These are phyloP conservation scores for Strix aluco DNA, from an alignment of 2,113 vertebrate species.

Conservation along the genomic window DNA sequence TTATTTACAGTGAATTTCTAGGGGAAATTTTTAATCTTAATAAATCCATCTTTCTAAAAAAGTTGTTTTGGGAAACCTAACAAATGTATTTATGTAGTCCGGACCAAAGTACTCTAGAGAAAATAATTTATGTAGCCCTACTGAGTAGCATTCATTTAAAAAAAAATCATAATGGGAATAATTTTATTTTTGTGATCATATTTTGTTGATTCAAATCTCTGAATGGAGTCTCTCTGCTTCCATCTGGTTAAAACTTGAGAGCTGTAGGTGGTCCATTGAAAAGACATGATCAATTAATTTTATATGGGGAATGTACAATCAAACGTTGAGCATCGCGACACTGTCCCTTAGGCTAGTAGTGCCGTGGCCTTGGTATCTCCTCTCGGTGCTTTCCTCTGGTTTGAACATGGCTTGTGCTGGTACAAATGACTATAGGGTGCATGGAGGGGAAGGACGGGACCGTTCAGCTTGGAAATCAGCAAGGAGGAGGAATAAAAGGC, in stretches of 20 bases:
- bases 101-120: neutral
- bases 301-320: accelerated
- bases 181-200: neutral
- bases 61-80: neutral
- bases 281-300: neutral
- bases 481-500: neutral
- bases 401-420: neutral
- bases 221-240: neutral
- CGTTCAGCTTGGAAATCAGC: neutral
- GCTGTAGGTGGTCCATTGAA: neutral
- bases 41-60: neutral
- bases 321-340: accelerated
- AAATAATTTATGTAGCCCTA: neutral
- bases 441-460: neutral
- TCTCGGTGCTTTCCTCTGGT: neutral
- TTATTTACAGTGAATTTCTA: conserved; percentile 26
- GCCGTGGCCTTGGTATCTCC: neutral
- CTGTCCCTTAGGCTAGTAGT: neutral
- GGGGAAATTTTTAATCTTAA: neutral
- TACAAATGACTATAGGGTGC: accelerated
- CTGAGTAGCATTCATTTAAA: neutral
- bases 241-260: neutral
- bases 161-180: neutral
- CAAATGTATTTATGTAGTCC: neutral
- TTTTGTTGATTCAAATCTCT: neutral